Conservation (phyloP, 2,888 invertebrate species). For the Archips crataeganus region DNA sequence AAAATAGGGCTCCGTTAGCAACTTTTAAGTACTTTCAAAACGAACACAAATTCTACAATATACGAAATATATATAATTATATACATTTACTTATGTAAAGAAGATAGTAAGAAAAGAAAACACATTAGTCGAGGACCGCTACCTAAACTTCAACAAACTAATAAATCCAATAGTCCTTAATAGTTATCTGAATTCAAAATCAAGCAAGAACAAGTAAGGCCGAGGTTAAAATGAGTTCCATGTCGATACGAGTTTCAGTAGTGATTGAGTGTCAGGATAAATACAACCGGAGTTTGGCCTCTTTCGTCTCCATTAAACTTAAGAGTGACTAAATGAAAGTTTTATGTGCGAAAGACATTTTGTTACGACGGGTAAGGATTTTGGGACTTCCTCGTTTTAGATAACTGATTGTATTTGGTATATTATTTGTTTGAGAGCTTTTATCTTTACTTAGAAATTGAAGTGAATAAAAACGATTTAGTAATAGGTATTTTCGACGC, state of each 20-base stretch:
- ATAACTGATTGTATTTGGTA: not conserved
- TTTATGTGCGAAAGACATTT: conserved; percentile 44
- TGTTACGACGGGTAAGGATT: not conserved
- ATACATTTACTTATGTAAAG: not conserved
- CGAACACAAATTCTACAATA: not conserved
- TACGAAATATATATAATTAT: not conserved
- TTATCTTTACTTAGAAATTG: not conserved
- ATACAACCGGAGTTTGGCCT: conserved; percentile 30
- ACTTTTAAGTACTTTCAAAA: not conserved
- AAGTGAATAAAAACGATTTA: not conserved
- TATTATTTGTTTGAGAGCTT: not conserved
- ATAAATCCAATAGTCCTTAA: conserved; percentile 23
- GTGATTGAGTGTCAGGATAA: conserved; percentile 40
- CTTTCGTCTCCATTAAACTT: conserved; percentile 38
- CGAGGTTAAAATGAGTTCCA: conserved; percentile 40
- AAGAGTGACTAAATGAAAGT: conserved; percentile 46
- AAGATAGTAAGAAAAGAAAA: not conserved
- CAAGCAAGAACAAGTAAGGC: conserved; percentile 16
- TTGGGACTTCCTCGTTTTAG: conserved; percentile 1
- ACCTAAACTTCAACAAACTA: conserved; percentile 1
- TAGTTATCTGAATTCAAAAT: conserved; percentile 28
- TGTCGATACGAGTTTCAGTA: conserved; percentile 28
- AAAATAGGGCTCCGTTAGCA: no score
- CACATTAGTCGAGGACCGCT: not conserved
- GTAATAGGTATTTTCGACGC: no score